These are phyloP conservation scores for Macrochelys suwanniensis DNA, from an alignment of 2,797 vertebrate genomes.

Conservation along the genomic window DNA sequence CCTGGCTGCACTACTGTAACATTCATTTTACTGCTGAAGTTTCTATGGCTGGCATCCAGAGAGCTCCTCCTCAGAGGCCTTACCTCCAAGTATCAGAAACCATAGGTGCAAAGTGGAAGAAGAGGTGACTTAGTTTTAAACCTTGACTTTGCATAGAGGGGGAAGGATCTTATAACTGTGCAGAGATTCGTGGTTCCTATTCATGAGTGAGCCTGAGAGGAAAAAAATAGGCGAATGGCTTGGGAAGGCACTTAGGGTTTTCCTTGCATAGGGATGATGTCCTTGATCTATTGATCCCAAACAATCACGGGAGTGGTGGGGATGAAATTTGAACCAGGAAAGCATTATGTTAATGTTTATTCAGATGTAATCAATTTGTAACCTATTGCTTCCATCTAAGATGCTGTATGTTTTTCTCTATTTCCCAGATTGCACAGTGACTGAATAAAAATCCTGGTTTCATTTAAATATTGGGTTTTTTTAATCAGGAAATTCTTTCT, in stretches of 20 bases:
- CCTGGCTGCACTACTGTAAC: not conserved
- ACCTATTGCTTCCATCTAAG: not conserved
- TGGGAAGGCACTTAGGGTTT: constrained; percentile 1
- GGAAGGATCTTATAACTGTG: not conserved
- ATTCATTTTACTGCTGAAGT: constrained; percentile 1
- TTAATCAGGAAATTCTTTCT: not conserved
- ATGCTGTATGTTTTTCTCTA: not conserved
- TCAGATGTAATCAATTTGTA: not conserved
- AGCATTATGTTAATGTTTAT: constrained; percentile 4
- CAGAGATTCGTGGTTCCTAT: constrained; percentile 20
- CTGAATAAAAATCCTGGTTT: not conserved
- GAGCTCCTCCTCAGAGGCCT: not conserved
- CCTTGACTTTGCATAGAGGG: constrained; percentile 11
- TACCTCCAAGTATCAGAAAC: not conserved
- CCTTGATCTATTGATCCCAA: not conserved
- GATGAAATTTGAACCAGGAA: constrained; percentile 3
- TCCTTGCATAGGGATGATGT: not conserved
- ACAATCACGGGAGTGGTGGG: not conserved
- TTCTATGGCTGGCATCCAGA: not conserved
- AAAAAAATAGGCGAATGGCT: not conserved
- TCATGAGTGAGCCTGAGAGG: not conserved
- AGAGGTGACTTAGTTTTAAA: constrained; percentile 7
- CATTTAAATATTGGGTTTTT: not conserved
- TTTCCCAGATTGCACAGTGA: not conserved
- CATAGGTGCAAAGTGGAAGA: not conserved